These are phyloP conservation scores for Metaphire vulgaris DNA, from an alignment of 1,140 invertebrate genomes.

Conservation along the genomic window DNA sequence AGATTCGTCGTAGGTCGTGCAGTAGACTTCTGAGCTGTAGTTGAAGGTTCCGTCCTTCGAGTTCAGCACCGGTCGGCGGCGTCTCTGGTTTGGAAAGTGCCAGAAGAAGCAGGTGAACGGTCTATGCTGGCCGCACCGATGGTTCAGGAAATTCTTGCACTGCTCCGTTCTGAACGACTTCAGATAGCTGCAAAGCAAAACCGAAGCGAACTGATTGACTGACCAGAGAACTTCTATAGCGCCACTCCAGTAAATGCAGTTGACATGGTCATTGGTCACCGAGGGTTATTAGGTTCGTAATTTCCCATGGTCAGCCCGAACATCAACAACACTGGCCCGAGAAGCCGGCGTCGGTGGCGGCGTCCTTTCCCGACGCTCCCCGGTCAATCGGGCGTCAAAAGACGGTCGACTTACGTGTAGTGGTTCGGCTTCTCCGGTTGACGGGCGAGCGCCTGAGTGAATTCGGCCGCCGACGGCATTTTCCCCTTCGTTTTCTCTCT, in stretches of 20 bases:
- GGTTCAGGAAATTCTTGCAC: slow-evolving; percentile 95
- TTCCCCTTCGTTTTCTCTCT: too few relatives aligned
- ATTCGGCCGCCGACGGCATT: neutral
- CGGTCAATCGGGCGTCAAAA: neutral
- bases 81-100: slow-evolving; percentile 96
- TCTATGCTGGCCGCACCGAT: slow-evolving; percentile 98
- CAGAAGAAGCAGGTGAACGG: slow-evolving; percentile 99
- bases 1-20: slow-evolving; percentile 97
- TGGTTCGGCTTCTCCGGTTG: neutral
- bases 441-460: neutral
- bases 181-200: slow-evolving; percentile 57
- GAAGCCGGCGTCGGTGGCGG: too few relatives aligned
- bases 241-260: too few relatives aligned
- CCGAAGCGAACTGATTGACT: too few relatives aligned
- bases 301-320: too few relatives aligned
- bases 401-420: neutral
- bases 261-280: too few relatives aligned
- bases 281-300: too few relatives aligned
- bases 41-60: slow-evolving; percentile 95
- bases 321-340: too few relatives aligned
- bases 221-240: too few relatives aligned
- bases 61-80: slow-evolving; percentile 75
- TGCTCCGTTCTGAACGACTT: slow-evolving; percentile 99
- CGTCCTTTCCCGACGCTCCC: too few relatives aligned
- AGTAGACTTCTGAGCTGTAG: slow-evolving; percentile 98